These are phyloP conservation scores for Telmatherina bonti DNA, from an alignment of 2,797 vertebrate species.

Conservation along the genomic window DNA sequence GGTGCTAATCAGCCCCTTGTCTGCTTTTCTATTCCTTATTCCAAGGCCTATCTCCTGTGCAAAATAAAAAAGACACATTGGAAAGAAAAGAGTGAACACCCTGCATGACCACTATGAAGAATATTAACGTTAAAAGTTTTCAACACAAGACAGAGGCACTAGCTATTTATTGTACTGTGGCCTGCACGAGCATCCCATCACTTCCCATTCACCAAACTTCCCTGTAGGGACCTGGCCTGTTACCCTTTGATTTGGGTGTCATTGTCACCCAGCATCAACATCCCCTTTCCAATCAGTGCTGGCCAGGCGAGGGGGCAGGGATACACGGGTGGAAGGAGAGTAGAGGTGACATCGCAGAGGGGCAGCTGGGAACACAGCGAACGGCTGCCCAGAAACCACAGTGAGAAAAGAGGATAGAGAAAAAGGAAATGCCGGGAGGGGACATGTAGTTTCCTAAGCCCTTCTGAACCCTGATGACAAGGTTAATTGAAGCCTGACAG, in stretches of 20 bases:
- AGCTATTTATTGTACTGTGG: slow-evolving; percentile 24
- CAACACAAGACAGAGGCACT: slow-evolving; percentile 28
- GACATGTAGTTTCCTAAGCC: slow-evolving; percentile 55
- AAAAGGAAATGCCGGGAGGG: slow-evolving; percentile 33
- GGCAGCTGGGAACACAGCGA: slow-evolving; percentile 71
- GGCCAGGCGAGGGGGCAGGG: slow-evolving; percentile 63
- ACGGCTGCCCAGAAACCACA: slow-evolving; percentile 68
- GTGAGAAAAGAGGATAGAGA: slow-evolving; percentile 31
- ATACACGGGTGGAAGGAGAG: slow-evolving; percentile 66
- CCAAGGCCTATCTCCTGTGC: slow-evolving; percentile 27
- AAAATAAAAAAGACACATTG: slow-evolving; percentile 14
- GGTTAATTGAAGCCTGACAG: slow-evolving; percentile 61
- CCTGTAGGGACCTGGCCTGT: slow-evolving; percentile 57
- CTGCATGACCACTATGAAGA: neutral
- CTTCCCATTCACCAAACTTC: slow-evolving; percentile 7
- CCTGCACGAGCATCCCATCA: slow-evolving; percentile 10
- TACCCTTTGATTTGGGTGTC: slow-evolving; percentile 74
- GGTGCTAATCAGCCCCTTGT: slow-evolving; percentile 57
- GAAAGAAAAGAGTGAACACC: slow-evolving; percentile 15
- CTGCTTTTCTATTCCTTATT: slow-evolving; percentile 35
- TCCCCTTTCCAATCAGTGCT: slow-evolving; percentile 54
- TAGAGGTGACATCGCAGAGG: slow-evolving; percentile 77
- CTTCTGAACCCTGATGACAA: slow-evolving; percentile 52
- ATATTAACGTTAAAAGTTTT: neutral
- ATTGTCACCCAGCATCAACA: slow-evolving; percentile 78